phyloP scores from a whole-genome alignment of 2,797 vertebrate genomes.

The Gymnothorax reevesii region DNA sequence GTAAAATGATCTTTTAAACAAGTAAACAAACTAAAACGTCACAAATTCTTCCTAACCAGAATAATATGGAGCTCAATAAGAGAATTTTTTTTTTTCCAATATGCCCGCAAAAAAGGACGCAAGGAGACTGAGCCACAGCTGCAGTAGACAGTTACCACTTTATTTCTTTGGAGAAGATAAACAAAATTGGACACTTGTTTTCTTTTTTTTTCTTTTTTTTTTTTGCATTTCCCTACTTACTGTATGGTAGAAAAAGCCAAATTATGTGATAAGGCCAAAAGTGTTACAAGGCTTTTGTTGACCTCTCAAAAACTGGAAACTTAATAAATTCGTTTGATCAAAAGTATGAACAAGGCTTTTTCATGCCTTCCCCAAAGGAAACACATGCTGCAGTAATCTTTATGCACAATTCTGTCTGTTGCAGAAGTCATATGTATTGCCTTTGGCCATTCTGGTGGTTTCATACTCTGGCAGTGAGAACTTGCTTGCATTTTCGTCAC shows the following conservation, averaged over 20 bases:
- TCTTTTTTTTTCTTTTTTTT: not conserved
- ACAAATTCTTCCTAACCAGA: constrained; percentile 26
- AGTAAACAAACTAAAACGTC: constrained; percentile 29
- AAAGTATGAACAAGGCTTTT: not conserved
- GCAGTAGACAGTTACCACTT: constrained; percentile 9
- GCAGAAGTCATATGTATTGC: no score
- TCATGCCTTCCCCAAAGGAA: no score
- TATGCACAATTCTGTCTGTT: no score
- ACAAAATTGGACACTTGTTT: not conserved
- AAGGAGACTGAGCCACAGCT: constrained; percentile 1
- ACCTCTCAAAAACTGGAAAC: not conserved
- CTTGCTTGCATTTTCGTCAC: no score
- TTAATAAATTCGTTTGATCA: not conserved
- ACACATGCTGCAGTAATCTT: no score
- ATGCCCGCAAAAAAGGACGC: constrained; percentile 15
- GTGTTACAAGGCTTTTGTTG: constrained; percentile 18
- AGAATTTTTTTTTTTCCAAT: constrained; percentile 32
- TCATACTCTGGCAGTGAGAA: no score
- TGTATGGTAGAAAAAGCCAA: not conserved
- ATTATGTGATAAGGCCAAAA: constrained; percentile 9
- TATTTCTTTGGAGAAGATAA: constrained; percentile 14
- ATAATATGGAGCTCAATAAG: constrained; percentile 31
- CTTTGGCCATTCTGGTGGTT: no score
- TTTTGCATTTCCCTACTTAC: constrained; percentile 7
- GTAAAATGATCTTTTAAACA: constrained; percentile 32